Conservation (phyloP, 2,888 invertebrate genomes). For the Gastracanthus pulcherrimus region DNA sequence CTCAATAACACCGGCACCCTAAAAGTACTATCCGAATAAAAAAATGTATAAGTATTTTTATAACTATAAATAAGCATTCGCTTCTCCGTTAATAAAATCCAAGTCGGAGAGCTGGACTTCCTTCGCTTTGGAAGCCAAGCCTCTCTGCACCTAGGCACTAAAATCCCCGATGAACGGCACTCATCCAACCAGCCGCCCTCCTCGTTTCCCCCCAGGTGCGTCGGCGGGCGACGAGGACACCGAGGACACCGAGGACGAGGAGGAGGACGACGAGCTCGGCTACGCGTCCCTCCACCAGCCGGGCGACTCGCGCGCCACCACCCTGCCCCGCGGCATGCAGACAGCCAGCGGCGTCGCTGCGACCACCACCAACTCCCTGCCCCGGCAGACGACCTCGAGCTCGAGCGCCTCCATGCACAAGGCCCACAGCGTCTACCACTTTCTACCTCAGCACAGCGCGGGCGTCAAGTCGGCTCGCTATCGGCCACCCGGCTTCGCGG, state of each 20-base stretch:
- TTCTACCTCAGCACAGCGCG: conserved; percentile 79
- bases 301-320: conserved; percentile 73
- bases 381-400: conserved; percentile 83
- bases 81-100: too few relatives aligned
- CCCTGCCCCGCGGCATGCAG: conserved; percentile 83
- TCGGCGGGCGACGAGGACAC: conserved; percentile 76
- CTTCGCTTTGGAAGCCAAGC: too few relatives aligned
- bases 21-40: too few relatives aligned
- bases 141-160: too few relatives aligned
- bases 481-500: conserved; percentile 89
- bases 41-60: too few relatives aligned
- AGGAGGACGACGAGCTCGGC: conserved; percentile 78
- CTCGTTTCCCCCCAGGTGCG: too few relatives aligned
- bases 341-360: conserved; percentile 81
- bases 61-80: too few relatives aligned
- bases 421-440: conserved; percentile 82
- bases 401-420: conserved; percentile 80
- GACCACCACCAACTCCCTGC: conserved; percentile 85
- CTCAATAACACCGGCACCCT: too few relatives aligned
- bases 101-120: too few relatives aligned
- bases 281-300: conserved; percentile 83
- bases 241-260: conserved; percentile 74
- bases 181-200: too few relatives aligned
- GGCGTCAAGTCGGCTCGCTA: conserved; percentile 92
- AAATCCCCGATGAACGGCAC: too few relatives aligned